Evolutionary conservation across 2,888 invertebrate genomes (phyloP), one percentile per base, ranked within the genome.

Genomic region (Criorhina ranunculi): DNA sequence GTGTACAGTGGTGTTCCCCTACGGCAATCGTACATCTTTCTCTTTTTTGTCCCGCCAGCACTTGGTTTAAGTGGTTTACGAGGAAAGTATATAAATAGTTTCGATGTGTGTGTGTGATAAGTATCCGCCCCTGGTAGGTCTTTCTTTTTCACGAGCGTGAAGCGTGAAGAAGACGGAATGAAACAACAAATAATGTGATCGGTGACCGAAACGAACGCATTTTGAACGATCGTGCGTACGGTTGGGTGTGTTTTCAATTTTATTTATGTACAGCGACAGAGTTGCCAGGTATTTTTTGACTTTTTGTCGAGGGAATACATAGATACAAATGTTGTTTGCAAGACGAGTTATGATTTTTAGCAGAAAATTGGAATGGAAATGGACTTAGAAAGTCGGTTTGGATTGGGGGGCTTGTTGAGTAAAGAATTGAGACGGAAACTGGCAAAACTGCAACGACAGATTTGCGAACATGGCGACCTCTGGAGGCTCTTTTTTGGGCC

Each of bases 71-170:
- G n/a, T 44, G 33, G 29, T 24, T 8, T 15, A 11, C 17, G 15
- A 29, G 53, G 11, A 0, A 24, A 12, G 44, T 55, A 70, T 33
- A 55, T 57, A 42, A 7, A 42, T 31, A 17, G 4, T 4, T n/a
- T 35, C 2, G 19, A 33, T 44, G 59, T 59, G 24, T 46, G 35
- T 31, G 55, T 53, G 64, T 8, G 29, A 11, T 3, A 66, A n/a
- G 81, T 70, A 35, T 17, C 57, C 81, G 77, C 81, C 81, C 77
- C 40, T 51, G 24, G 37, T 76, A 8, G 60, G 12, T 59, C 29
- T 37, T 11, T 53, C 46, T 5, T 29, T 49, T 67, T 55, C 9
- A 12, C 11, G 42, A 64, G 51, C 19, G 49, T 15, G 31, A 17
- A 11, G 29, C 31, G 49, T 9, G 42, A 60, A 46, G 49, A 64